Base-by-base conservation (phyloP, 2,113 vertebrate species). In the Campylomormyrus tamandua region DNA sequence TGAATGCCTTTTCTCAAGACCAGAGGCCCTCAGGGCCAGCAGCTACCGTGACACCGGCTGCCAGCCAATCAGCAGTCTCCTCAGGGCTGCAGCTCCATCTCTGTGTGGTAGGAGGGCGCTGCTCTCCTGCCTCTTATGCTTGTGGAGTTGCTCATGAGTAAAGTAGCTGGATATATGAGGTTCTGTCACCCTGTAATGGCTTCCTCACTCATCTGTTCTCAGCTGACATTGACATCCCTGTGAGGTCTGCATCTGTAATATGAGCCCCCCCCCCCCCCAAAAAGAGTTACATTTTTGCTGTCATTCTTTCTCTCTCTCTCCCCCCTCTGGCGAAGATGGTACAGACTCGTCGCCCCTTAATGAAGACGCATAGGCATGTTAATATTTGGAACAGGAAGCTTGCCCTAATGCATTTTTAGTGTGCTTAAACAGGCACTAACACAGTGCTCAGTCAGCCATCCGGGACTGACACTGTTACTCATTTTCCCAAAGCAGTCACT, bases 331-430 rank as follows among this genome's bases (percentile, higher is more conserved):
- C 35, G 3, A 85, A 87, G 87, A 87, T 87, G 77, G 70, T 70
- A 66, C 84, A 88, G 52, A 90, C n/a, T 90, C 49, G 15, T 48
- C n/a, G 50, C 83, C 87, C 80, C 86, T 89, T 91, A 90, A 91
- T 92, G 87, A 90, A 91, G 91, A 93, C 86, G 89, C 91, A 91
- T 89, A 84, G 84, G 70, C 46, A 87, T 42, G 88, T 90, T 90
- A 89, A 91, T 90, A 89, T 91, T 89, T 91, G 89, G 89, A 89
- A 39, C 9, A 9, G 49, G 80, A 86, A 49, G 27, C 70, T 31
- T 7, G 46, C 31, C 66, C 87, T 77, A 84, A 89, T 91, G 87
- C 90, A 80, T 62, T 87, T 53, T 92, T 66, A 83, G 52, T 83
- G 83, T 80, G 88, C 56, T 80, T 90, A 91, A 91, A 90, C 58